Percentiles rank a stretch among this genome's conserved stretches.
phyloP scores from a whole-genome alignment of 2,797 vertebrate genomes.

The Gymnocypris eckloni region DNA sequence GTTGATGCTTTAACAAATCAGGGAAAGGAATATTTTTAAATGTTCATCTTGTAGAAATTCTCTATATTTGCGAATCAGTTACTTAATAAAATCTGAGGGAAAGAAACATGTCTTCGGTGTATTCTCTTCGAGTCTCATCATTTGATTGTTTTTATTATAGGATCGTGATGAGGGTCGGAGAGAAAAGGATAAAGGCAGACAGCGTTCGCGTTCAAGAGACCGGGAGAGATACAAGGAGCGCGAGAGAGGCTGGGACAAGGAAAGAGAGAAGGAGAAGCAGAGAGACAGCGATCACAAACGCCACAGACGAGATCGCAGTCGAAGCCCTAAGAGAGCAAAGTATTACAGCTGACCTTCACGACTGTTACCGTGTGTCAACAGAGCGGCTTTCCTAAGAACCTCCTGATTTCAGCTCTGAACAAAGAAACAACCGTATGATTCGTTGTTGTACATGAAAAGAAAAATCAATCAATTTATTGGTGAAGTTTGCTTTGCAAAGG shows the following conservation, averaged over 20 bases:
- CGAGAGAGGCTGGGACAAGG: slow-evolving; percentile 69
- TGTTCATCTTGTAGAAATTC: not conserved
- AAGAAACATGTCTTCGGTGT: not conserved
- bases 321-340: slow-evolving; percentile 81
- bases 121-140: not conserved
- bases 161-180: slow-evolving; percentile 78
- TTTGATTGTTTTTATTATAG: slow-evolving; percentile 47
- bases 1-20: not conserved
- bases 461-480: not conserved
- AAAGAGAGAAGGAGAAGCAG: slow-evolving; percentile 65
- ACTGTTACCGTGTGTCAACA: not conserved
- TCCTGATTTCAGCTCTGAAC: not conserved
- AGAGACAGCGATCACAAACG: slow-evolving; percentile 75
- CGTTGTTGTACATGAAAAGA: not conserved
- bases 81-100: not conserved
- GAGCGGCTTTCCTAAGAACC: not conserved
- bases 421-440: not conserved
- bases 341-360: slow-evolving; percentile 74
- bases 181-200: slow-evolving; percentile 76
- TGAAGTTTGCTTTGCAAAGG: not conserved
- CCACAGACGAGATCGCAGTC: slow-evolving; percentile 67
- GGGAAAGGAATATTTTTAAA: not conserved
- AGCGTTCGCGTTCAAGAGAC: slow-evolving; percentile 76
- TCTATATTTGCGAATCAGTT: not conserved
- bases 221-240: slow-evolving; percentile 69